Percentiles rank a stretch among this genome's conserved stretches.
Conservation (phyloP, 2,888 invertebrate genomes). For the Allygus modestus region DNA sequence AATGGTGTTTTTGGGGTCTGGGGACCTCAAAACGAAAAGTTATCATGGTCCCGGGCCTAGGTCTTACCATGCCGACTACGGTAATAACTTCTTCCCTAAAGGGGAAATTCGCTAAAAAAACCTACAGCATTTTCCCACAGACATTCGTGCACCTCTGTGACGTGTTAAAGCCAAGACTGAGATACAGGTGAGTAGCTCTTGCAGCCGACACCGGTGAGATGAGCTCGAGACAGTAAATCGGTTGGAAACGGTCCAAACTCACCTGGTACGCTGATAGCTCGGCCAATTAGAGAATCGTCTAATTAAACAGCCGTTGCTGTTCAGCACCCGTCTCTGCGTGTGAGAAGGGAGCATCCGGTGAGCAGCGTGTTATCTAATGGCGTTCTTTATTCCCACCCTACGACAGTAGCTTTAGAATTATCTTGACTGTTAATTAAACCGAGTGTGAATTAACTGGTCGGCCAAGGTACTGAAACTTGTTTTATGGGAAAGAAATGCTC, state of each 20-base stretch:
- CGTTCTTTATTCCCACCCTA: not conserved
- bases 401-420: slow-evolving; percentile 1
- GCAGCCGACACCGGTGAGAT: not conserved
- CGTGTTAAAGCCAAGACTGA: too few species aligned
- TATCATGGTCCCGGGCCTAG: too few species aligned
- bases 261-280: not conserved
- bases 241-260: slow-evolving; percentile 31
- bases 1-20: too few species aligned
- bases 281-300: not conserved
- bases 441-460: slow-evolving; percentile 7
- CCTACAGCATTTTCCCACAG: too few species aligned
- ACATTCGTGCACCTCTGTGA: too few species aligned
- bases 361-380: not conserved
- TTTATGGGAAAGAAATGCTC: not conserved
- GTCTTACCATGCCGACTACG: too few species aligned
- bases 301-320: slow-evolving; percentile 3
- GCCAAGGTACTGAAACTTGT: not conserved
- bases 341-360: not conserved
- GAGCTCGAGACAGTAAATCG: slow-evolving; percentile 11
- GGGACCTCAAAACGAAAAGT: too few species aligned
- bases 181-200: not conserved
- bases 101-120: too few species aligned
- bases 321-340: not conserved
- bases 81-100: too few species aligned
- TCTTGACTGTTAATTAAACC: slow-evolving; percentile 21